Evolutionary conservation across 2,113 vertebrate species (phyloP).

Genomic region (Tetrao urogallus): DNA sequence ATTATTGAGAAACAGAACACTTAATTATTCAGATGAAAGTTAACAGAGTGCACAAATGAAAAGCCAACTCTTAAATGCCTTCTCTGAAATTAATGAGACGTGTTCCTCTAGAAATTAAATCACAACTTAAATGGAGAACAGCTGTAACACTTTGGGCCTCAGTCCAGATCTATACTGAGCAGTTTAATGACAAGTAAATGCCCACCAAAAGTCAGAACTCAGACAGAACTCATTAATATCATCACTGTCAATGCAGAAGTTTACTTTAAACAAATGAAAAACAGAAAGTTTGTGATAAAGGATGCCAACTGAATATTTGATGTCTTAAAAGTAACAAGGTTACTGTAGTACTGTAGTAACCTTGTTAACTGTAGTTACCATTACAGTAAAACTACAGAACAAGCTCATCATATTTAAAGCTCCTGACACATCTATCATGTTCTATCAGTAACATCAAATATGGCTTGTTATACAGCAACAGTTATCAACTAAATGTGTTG

Average conservation of each 20-base stretch:
- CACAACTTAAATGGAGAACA: neutral
- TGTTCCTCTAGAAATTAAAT: neutral
- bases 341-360: too few species aligned
- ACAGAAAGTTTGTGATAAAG: neutral
- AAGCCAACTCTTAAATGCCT: neutral
- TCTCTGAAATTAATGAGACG: neutral
- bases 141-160: neutral
- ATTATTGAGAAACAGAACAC: neutral
- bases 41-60: rapidly evolving
- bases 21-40: neutral
- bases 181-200: neutral
- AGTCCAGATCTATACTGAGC: neutral
- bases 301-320: neutral
- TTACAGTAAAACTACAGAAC: neutral
- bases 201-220: neutral
- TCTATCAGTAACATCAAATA: neutral
- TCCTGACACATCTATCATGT: neutral
- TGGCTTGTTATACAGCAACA: neutral
- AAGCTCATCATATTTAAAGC: neutral
- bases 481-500: neutral
- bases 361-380: neutral
- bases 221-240: neutral
- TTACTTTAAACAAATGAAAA: neutral
- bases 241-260: neutral
- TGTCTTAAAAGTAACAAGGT: neutral